A percentile compares a stretch with the other conserved stretches of the same genome.
phyloP scores from a whole-genome alignment of 1,140 invertebrate genomes.

The Chymomyza costata region DNA sequence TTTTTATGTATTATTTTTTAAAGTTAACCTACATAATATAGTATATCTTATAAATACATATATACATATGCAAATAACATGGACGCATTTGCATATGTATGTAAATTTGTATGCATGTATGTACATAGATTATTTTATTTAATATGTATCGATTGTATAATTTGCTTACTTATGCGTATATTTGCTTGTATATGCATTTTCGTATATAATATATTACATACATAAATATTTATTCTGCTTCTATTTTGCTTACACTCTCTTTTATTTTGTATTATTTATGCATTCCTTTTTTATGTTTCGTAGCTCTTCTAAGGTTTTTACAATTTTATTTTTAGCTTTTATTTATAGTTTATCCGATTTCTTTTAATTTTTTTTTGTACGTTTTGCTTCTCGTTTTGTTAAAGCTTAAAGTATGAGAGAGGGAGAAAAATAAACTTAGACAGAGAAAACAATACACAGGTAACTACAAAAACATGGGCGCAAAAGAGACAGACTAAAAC shows the following conservation, averaged over 20 bases:
- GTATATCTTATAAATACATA: background rate
- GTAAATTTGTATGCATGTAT: background rate
- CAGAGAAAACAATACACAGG: background rate
- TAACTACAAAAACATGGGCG: background rate
- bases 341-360: background rate
- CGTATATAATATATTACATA: background rate
- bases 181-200: too few species aligned
- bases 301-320: too few species aligned
- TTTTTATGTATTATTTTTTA: too few species aligned
- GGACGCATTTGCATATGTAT: background rate
- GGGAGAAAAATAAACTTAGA: background rate
- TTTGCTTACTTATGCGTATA: too few species aligned
- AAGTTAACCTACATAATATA: background rate
- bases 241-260: too few species aligned
- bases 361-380: constrained; percentile 2
- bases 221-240: background rate
- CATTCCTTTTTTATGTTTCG: background rate
- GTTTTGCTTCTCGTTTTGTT: background rate
- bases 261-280: background rate
- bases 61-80: background rate
- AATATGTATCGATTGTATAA: too few species aligned
- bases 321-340: too few species aligned
- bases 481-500: background rate
- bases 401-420: constrained; percentile 5
- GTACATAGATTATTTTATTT: background rate